Conservation (phyloP, 30 jellyfish, hydroid and myxozoan genomes). For the Phacellophora camtschatica region DNA sequence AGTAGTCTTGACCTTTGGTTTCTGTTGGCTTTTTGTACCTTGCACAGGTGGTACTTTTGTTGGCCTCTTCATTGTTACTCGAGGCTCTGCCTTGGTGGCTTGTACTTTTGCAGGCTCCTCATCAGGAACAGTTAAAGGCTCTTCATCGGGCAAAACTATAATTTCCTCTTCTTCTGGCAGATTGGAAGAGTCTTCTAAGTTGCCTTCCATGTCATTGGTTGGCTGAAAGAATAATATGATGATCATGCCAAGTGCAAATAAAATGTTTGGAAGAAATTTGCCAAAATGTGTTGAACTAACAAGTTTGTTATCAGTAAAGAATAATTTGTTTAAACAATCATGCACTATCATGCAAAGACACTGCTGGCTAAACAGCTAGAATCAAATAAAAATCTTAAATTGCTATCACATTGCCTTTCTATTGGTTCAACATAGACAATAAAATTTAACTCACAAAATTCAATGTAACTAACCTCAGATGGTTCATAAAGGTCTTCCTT, state of each 20-base stretch:
- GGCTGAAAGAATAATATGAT: too few relatives aligned
- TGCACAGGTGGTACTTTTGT: background rate
- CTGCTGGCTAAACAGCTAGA: background rate
- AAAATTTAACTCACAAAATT: background rate
- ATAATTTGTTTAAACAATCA: too few relatives aligned
- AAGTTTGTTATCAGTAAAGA: background rate
- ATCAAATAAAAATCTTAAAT: background rate
- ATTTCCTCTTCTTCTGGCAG: background rate
- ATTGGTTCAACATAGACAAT: too few relatives aligned
- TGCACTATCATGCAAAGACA: background rate
- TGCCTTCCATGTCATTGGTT: conserved; percentile 32
- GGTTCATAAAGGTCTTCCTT: conserved; percentile 57
- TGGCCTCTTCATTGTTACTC: background rate
- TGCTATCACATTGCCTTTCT: too few relatives aligned
- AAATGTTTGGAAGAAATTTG: background rate
- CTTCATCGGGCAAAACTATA: background rate
- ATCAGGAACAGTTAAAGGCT: background rate
- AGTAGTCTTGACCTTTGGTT: background rate
- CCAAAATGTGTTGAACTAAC: background rate
- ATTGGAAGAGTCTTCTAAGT: background rate
- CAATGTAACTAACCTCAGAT: conserved; percentile 27
- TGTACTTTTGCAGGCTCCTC: background rate
- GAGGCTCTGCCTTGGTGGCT: background rate
- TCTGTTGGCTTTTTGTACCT: background rate
- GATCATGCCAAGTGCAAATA: too few relatives aligned